Evolutionary conservation across 2,113 vertebrate species (phyloP), one percentile per base, ranked within the genome.

Genomic region (Casuarius casuarius): DNA sequence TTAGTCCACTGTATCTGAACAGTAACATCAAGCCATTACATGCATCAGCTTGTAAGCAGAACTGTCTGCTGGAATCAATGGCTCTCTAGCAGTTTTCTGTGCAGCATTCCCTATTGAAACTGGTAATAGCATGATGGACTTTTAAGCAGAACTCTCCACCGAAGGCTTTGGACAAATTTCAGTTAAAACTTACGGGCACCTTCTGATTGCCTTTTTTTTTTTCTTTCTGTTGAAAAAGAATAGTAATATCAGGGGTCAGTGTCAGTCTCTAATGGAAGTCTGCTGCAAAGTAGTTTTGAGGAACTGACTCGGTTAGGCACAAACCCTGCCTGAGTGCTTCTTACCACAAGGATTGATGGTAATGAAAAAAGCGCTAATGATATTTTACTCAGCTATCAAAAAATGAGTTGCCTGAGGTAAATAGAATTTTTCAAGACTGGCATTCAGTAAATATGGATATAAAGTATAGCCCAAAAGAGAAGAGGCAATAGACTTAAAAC

Each of bases 361-460:
- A 92, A 97, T 96, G 95, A 91, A 94, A 91, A 96, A 84, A 92
- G 16, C 66, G 63, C 93, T 96, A 91, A 92, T 93, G 96, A 66
- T 91, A 51, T 93, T 97, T 95, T 95, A 95, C 52, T 89, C 93
- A 86, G 66, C 93, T 94, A 89, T 95, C 94, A 96, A 89, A 84
- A 96, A 97, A 95, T 80, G 85, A 93, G 77, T 90, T 96, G 95
- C 96, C 92, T 74, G 74, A 92, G 91, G 96, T 92, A 72, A 95
- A 81, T 3, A 84, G 77, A 95, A 87, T 95, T 97, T 96, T 96
- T 97, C 94, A 95, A 83, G 84, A 73, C 80, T 7, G 12, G 68
- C 52, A 94, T 93, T 73, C 87, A 93, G 91, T 96, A 97, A 96
- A 96, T 96, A 93, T 9, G 31, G 71, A 77, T 97, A 87, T 97